A percentile compares a stretch with the other conserved stretches of the same genome.
These are phyloP conservation scores for Caenorhabditis zanzibari DNA, from an alignment of 2,888 invertebrate species.

Conservation along the genomic window DNA sequence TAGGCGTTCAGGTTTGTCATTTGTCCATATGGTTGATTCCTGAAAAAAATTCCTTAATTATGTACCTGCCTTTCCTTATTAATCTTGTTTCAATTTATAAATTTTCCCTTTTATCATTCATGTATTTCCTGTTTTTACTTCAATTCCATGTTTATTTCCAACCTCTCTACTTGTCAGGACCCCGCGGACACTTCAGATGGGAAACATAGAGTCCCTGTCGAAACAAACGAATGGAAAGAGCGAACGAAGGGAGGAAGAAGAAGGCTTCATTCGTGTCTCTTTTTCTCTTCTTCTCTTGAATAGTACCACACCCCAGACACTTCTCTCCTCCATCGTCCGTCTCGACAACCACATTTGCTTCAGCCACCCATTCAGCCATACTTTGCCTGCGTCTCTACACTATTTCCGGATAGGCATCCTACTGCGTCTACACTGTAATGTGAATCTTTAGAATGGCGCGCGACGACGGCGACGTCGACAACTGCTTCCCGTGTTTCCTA, in stretches of 20 bases:
- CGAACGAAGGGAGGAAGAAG: conserved; percentile 23
- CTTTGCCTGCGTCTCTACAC: conserved; percentile 52
- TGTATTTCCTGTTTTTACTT: background rate
- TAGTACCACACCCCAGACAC: background rate
- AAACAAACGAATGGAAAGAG: conserved; percentile 27
- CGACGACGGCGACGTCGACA: conserved; percentile 37
- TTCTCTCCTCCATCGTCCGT: conserved; percentile 47
- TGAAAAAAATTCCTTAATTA: conserved; percentile 20
- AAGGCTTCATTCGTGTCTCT: conserved; percentile 38
- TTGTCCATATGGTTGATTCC: conserved; percentile 61
- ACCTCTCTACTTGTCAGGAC: conserved; percentile 39
- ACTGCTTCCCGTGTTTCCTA: conserved; percentile 47
- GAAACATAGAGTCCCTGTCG: conserved; percentile 54
- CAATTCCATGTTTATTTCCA: conserved; percentile 36
- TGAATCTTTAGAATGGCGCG: conserved; percentile 11
- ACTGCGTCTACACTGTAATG: conserved; percentile 20
- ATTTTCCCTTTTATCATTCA: background rate
- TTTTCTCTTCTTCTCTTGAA: conserved; percentile 20
- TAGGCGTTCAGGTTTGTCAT: conserved; percentile 62
- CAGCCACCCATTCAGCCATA: conserved; percentile 59
- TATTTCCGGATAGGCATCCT: conserved; percentile 42
- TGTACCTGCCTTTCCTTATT: too few relatives aligned
- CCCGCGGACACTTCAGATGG: conserved; percentile 49
- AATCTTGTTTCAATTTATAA: background rate
- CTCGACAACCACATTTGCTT: conserved; percentile 55